Evolutionary conservation across 2,888 invertebrate genomes (phyloP), one percentile per base, ranked within the genome.

Genomic region (Cephus pygmeus): DNA sequence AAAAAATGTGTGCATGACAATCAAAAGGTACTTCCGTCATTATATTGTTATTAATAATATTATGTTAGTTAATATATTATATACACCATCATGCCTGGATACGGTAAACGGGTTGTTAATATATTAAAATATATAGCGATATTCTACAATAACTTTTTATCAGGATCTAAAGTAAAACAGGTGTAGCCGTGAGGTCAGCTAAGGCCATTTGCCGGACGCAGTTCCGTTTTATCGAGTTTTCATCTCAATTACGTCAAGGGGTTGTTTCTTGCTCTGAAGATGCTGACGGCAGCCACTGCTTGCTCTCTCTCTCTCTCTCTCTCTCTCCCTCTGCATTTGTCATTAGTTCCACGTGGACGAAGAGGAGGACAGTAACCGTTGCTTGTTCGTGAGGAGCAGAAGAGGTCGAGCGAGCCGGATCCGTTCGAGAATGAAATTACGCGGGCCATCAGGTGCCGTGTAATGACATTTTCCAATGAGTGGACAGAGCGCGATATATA

Each of bases 341-440:
- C 83, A 87, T 89, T 88, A 87, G 89, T 89, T 89, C 87, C 89
- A 84, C 87, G 83, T 85, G 83, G 86, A 83, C 84, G 84, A 85
- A 82, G 80, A 79, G 83, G 79, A 81, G 33, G 71, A 34, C 33
- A 71, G 56, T 56, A 56, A 56, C 79, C 81, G 79, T 80, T 79
- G 75, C 79, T 82, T 77, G 80, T 30, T 36, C 71, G 69, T 68
- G 36, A 74, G 73, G 75, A 80, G 79, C 71, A 69, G 73, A 33
- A 73, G 30, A 36, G 33, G 71, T 34, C 34, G 15, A 75, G 73
- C 71, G n/a, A 36, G 76, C 76, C 75, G 73, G 56, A 73, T 76
- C 76, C 73, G 75, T 68, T 68, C 78, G 75, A 76, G 85, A 87
- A 86, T 85, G 83, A 87, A 87, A 87, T 88, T 85, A 84, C 82